Conservation (phyloP, 2,797 vertebrate species). For the Dryobates pubescens region DNA sequence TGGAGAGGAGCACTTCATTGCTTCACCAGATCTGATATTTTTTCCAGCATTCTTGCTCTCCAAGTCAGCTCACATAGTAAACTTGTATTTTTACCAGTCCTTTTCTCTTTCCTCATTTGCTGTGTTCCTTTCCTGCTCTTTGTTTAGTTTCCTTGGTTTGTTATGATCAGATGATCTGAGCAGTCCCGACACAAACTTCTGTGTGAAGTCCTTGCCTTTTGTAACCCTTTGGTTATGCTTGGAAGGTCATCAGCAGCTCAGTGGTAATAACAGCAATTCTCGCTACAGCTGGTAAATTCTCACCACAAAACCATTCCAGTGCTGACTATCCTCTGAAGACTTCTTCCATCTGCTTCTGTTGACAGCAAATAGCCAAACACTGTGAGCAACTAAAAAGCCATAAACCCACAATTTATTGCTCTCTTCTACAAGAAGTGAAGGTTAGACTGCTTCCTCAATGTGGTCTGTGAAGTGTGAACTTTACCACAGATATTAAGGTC, state of each 20-base stretch:
- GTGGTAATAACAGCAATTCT: conserved; percentile 38
- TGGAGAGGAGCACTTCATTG: not conserved
- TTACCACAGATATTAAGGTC: conserved; percentile 5
- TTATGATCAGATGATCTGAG: conserved; percentile 9
- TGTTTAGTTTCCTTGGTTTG: not conserved
- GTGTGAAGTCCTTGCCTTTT: not conserved
- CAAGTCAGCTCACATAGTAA: not conserved
- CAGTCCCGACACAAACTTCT: not conserved
- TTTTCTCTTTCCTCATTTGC: not conserved
- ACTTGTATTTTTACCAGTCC: not conserved
- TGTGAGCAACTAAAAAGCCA: not conserved
- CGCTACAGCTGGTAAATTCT: conserved; percentile 44
- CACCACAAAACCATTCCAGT: not conserved
- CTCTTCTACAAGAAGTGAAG: conserved; percentile 9
- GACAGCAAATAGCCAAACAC: conserved; percentile 39
- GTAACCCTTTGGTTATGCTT: conserved; percentile 20
- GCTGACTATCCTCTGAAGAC: conserved; percentile 45
- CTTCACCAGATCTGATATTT: not conserved
- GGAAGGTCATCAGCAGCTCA: conserved; percentile 42
- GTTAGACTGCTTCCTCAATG: not conserved
- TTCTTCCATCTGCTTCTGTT: conserved; percentile 52
- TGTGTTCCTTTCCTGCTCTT: not conserved
- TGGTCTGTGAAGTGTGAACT: conserved; percentile 19
- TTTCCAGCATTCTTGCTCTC: not conserved
- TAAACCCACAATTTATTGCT: conserved; percentile 28